Base-by-base conservation (phyloP, 1,140 invertebrate species). In the Heliconius himera region DNA sequence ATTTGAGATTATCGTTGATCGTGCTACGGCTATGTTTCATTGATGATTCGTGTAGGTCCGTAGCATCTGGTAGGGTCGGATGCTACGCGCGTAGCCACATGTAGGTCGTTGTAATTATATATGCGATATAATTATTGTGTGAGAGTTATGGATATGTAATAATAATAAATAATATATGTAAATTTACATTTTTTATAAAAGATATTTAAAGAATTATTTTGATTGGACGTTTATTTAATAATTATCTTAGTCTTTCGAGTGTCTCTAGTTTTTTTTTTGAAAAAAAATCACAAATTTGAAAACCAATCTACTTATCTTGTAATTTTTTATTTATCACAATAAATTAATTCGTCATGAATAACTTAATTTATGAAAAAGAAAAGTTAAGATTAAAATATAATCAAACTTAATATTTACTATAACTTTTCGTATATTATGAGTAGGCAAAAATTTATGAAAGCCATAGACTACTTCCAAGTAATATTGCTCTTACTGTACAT, bases 71-170 rank as follows among this genome's bases (percentile, higher is more conserved):
- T 46, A 26, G 1, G 11, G 41, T 5, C 18, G 49, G 49, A 8
- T 33, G 33, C 60, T 72, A 81, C 79, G 81, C 83, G 78, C 76
- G 74, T 84, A 80, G 78, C 76, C 76, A 80, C 72, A 79, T 79
- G 78, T 79, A 74, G 38, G 54, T 60, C 73, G 73, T 22, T 60
- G 73, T 26, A 56, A 33, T 26, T 60, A 60, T n/a, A 26, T 60
- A 26, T 60, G 54, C 9, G 54, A 60, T 60, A 26, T 26, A 60
- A 60, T 60, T 26, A 1, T 60, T 22, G 11, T 22, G 54, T 60
- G n/a, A 20, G 8, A 22, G 20, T 60, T 60, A 36, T 36, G 13
- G 5, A 71, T 71, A 20, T 71, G 20, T 70, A 18, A 13, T 33
- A 11, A 46, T 16, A 46, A 46, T 71, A 33, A 71, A 71, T 71